Evolutionary conservation across 2,888 invertebrate genomes (phyloP).

Genomic region (Microplitis deprimator): DNA sequence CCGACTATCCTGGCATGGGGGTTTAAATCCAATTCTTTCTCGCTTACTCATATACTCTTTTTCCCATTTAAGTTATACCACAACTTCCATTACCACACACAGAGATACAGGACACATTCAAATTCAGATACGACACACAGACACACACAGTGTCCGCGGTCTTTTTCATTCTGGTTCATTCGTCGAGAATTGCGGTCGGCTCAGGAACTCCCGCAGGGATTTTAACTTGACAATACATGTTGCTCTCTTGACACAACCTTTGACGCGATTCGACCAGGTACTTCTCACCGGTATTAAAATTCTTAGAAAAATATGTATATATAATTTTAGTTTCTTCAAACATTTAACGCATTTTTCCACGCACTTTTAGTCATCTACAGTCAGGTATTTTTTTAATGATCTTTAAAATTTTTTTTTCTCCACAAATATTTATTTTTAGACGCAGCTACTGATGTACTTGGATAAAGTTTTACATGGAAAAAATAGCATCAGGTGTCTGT

Average conservation of each 20-base stretch:
- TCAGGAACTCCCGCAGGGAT: constrained; percentile 24
- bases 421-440: neutral
- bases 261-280: constrained; percentile 23
- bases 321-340: neutral
- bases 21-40: neutral
- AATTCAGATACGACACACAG: neutral
- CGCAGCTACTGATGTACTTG: neutral
- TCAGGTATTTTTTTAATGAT: neutral
- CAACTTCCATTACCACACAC: neutral
- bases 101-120: neutral
- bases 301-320: neutral
- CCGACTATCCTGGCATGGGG: neutral
- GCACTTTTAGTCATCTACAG: neutral
- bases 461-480: neutral
- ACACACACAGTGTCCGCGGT: neutral
- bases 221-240: neutral
- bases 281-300: constrained; percentile 7
- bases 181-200: constrained; percentile 4
- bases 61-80: constrained; percentile 19
- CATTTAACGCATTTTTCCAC: constrained; percentile 5
- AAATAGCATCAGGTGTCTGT: constrained; percentile 9
- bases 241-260: constrained; percentile 19
- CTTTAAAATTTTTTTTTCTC: neutral
- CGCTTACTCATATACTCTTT: neutral
- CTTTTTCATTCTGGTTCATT: neutral